Conservation (phyloP, 2,113 vertebrate genomes). For the Dromiciops gliroides region DNA sequence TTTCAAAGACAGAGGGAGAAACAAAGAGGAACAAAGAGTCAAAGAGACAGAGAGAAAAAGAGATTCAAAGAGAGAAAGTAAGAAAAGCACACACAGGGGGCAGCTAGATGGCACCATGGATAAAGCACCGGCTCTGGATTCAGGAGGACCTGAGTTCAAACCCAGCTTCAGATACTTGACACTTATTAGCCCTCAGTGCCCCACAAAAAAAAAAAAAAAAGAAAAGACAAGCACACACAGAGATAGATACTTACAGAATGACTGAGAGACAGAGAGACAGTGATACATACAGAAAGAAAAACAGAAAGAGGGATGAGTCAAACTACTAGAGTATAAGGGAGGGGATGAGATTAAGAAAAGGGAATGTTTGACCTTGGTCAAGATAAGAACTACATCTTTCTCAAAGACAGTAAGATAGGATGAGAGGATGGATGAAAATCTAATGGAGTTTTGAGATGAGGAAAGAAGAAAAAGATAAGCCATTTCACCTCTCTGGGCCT, state of each 20-base stretch:
- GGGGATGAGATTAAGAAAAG: fast-evolving
- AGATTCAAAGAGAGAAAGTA: neutral
- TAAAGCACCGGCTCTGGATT: too few species aligned
- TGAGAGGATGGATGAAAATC: neutral
- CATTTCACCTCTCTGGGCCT: neutral
- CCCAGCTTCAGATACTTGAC: too few species aligned
- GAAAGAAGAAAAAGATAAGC: neutral
- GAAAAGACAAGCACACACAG: neutral
- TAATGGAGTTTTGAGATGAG: neutral
- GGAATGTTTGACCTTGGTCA: neutral
- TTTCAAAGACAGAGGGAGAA: neutral
- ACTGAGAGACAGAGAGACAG: neutral
- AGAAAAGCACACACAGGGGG: neutral
- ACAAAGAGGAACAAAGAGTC: neutral
- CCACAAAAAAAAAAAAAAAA: too few species aligned
- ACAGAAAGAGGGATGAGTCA: neutral
- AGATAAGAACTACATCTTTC: fast-evolving
- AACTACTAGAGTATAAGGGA: too few species aligned
- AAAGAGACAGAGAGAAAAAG: neutral
- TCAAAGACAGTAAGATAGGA: neutral
- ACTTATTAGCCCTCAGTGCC: too few species aligned
- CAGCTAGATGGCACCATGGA: too few species aligned
- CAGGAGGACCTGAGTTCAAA: too few species aligned
- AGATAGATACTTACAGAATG: neutral
- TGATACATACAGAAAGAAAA: neutral